Evolutionary conservation across 2,797 vertebrate species (phyloP), one percentile per base, ranked within the genome.

Genomic region (Rhinatrema bivittatum): DNA sequence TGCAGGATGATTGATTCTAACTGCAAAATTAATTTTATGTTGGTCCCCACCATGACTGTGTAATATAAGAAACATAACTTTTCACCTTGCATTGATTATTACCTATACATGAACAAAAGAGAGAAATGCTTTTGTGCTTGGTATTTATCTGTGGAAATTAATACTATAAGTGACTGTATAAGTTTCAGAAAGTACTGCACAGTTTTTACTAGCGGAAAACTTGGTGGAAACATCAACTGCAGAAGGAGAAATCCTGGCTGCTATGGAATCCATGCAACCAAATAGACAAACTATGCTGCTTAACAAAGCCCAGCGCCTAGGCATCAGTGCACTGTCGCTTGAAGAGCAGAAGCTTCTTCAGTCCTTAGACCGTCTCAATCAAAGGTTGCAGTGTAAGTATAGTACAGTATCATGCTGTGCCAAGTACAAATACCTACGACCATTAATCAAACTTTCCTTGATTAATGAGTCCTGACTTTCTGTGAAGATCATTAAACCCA

Each of bases 321-420:
- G 47, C 16, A 43, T 62, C 37, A 84, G 50, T 26, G 38, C 48
- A 9, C 55, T 93, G 10, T 90, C 90, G 7, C 15, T 82, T 50
- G 91, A 94, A 49, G 94, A 96, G 46, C 72, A 87, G 52, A 88
- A 72, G 54, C 74, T 94, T 32, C 76, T 90, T 7, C 78, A 86
- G 16, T 93, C 87, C 37, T 81, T 98, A 37, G 70, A 72, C 36
- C 47, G 1, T 21, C 76, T 87, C 20, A 56, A 81, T 58, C 60
- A 79, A 49, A 74, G 65, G 43, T 45, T 87, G 21, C 62, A 62
- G 29, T 55, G 86, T 87, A 68, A 78, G 79, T 69, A 25, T 23
- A 5, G 28, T 40, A 47, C 26, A 46, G 16, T 24, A 6, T 7
- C 10, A 20, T 27, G 18, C 10, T 37, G 1, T 10, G 25, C 30